Evolutionary conservation across 2,888 invertebrate species (phyloP).

Genomic region (Leptura quadrifasciata): DNA sequence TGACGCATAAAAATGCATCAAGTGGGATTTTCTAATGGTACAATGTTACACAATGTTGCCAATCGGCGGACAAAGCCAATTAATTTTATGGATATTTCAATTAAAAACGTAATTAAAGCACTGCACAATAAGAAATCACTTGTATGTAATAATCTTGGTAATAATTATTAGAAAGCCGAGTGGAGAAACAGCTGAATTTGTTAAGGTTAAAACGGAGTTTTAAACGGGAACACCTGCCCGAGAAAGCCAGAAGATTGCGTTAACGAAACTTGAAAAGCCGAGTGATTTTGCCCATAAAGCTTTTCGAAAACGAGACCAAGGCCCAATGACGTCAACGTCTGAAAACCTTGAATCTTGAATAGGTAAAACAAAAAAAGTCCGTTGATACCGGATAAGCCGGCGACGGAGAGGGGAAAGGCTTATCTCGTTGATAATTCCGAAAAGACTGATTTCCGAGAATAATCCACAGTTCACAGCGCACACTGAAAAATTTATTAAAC

Average conservation of each 20-base stretch:
- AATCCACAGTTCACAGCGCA: conserved; percentile 29
- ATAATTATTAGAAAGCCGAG: background rate
- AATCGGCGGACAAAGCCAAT: conserved; percentile 1
- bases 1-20: conserved; percentile 7
- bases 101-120: conserved; percentile 2
- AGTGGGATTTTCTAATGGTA: background rate
- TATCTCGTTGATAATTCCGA: conserved; percentile 45
- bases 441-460: conserved; percentile 30
- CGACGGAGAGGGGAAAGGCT: conserved; percentile 47
- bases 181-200: background rate
- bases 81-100: conserved; percentile 4
- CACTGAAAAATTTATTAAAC: conserved; percentile 30
- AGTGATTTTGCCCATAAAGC: conserved; percentile 44
- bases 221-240: conserved; percentile 18
- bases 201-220: background rate
- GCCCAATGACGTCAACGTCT: conserved; percentile 71
- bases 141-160: background rate
- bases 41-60: conserved; percentile 50
- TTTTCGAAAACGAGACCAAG: conserved; percentile 71
- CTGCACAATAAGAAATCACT: conserved; percentile 26
- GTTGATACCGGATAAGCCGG: conserved; percentile 32
- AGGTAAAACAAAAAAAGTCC: conserved; percentile 24
- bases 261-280: conserved; percentile 20
- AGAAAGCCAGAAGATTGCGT: conserved; percentile 24
- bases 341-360: conserved; percentile 63